These are phyloP conservation scores for Arion vulgaris DNA, from an alignment of 1,140 invertebrate genomes.

Conservation along the genomic window DNA sequence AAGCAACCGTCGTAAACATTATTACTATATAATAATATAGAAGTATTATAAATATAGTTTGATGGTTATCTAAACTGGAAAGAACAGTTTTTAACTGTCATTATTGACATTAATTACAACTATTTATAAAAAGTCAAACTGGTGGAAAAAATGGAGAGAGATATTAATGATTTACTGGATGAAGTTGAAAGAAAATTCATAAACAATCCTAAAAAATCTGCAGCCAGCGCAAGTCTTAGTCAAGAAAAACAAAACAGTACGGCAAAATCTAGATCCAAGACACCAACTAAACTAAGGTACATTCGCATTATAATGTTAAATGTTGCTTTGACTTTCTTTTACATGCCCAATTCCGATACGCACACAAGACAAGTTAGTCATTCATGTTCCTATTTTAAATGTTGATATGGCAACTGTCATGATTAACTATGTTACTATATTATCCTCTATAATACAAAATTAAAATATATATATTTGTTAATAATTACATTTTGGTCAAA, in stretches of 20 bases:
- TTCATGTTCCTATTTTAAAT: too few species aligned
- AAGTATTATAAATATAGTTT: background rate
- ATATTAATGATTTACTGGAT: conserved; percentile 70
- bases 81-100: background rate
- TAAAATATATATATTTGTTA: too few species aligned
- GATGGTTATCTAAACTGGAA: background rate
- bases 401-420: too few species aligned
- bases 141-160: conserved; percentile 49
- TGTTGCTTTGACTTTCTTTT: too few species aligned
- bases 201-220: background rate
- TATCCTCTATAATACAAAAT: too few species aligned
- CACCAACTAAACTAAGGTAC: background rate
- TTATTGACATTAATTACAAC: background rate
- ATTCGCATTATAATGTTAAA: background rate
- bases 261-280: background rate
- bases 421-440: too few species aligned
- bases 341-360: too few species aligned
- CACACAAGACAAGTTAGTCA: too few species aligned
- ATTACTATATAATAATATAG: background rate
- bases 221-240: background rate
- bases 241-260: conserved; percentile 40
- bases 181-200: conserved; percentile 67
- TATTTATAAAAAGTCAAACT: background rate
- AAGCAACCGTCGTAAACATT: conserved; percentile 3
- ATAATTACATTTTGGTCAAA: too few species aligned